Evolutionary conservation across 2,113 vertebrate genomes (phyloP).

Genomic region (Saiga tatarica): DNA sequence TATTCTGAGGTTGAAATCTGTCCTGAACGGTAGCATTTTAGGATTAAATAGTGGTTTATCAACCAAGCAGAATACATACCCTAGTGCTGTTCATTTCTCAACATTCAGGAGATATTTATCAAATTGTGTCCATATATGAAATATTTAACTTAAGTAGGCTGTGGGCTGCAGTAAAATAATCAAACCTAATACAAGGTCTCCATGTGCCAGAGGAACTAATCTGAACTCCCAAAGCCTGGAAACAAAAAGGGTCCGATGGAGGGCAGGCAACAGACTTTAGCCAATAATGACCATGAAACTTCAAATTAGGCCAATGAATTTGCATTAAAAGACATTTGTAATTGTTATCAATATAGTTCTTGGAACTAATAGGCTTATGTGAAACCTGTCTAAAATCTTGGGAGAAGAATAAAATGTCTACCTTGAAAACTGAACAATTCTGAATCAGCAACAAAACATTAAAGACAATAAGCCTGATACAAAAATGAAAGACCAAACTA

Average conservation of each 20-base stretch:
- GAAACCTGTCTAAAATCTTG: background rate
- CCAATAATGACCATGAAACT: background rate
- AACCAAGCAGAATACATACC: background rate
- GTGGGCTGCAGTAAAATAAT: background rate
- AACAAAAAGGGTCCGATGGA: background rate
- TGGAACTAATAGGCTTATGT: background rate
- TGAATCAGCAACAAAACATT: background rate
- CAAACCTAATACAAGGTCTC: background rate
- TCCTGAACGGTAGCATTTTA: background rate
- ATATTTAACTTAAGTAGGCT: background rate
- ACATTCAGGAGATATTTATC: conserved; percentile 33
- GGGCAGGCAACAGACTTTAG: background rate
- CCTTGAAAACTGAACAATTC: background rate
- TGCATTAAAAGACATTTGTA: background rate
- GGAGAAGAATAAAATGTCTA: background rate
- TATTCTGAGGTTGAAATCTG: background rate
- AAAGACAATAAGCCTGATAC: background rate
- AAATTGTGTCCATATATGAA: background rate
- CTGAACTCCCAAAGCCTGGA: background rate
- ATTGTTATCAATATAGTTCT: background rate
- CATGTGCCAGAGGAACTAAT: background rate
- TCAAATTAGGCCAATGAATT: background rate
- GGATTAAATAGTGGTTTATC: background rate
- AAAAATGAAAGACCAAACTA: background rate
- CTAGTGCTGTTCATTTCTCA: conserved; percentile 18